These are phyloP conservation scores for Frieseomelitta varia DNA, from an alignment of 1,140 invertebrate species.

Conservation along the genomic window DNA sequence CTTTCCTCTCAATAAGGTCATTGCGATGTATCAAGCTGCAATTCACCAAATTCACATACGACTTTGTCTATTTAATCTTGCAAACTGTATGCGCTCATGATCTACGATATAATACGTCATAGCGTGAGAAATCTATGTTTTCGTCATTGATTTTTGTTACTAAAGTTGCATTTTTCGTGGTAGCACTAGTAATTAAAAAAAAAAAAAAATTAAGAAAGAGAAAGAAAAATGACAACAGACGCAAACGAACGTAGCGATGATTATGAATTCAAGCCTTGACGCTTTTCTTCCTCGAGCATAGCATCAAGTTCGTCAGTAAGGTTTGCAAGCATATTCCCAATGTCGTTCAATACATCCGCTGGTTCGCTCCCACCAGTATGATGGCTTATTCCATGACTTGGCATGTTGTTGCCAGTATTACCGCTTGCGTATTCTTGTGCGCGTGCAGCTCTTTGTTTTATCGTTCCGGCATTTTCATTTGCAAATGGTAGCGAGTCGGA, in stretches of 20 bases:
- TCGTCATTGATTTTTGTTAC: constrained; percentile 1
- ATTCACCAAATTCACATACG: background rate
- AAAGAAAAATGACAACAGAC: background rate
- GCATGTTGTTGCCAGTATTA: constrained; percentile 76
- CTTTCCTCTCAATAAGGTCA: background rate
- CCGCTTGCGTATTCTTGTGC: constrained; percentile 81
- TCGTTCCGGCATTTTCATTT: constrained; percentile 99
- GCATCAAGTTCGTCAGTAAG: constrained; percentile 96
- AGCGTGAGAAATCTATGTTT: background rate
- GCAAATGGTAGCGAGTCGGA: constrained; percentile 98
- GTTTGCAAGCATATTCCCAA: constrained; percentile 97
- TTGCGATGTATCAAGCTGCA: background rate
- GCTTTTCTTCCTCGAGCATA: constrained; percentile 96
- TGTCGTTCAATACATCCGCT: constrained; percentile 96
- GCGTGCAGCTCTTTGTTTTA: constrained; percentile 89
- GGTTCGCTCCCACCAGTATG: constrained; percentile 83
- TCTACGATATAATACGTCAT: constrained; percentile 21
- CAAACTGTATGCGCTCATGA: background rate
- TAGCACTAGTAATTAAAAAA: constrained; percentile 65
- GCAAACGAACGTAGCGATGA: constrained; percentile 66
- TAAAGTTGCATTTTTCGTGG: constrained; percentile 59
- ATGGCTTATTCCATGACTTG: constrained; percentile 63
- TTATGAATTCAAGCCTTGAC: constrained; percentile 87
- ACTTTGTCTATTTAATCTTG: constrained; percentile 29
- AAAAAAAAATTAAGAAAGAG: background rate